Evolutionary conservation across 2,888 invertebrate genomes (phyloP).

Genomic region (Lagria hirta): DNA sequence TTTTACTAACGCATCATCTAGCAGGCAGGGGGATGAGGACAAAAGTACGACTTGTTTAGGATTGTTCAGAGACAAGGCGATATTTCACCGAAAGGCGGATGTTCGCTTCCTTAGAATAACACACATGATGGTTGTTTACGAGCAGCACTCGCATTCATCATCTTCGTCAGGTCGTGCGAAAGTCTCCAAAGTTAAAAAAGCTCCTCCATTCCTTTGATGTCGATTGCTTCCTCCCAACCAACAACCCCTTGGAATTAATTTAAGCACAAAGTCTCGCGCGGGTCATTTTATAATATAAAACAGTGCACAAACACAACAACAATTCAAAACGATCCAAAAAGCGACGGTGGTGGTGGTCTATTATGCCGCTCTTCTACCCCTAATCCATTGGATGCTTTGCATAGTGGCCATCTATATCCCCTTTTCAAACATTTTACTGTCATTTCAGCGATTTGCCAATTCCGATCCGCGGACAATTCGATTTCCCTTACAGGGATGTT

Average conservation of each 20-base stretch:
- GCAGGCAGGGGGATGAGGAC: slow-evolving; percentile 48
- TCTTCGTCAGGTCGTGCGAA: slow-evolving; percentile 47
- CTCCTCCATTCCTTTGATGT: neutral
- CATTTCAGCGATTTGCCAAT: slow-evolving; percentile 46
- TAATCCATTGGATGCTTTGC: slow-evolving; percentile 43
- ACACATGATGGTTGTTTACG: slow-evolving; percentile 52
- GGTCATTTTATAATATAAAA: slow-evolving; percentile 41
- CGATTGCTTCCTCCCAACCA: slow-evolving; percentile 1
- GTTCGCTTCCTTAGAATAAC: slow-evolving; percentile 55
- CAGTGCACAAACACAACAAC: slow-evolving; percentile 42
- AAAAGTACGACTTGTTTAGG: slow-evolving; percentile 53
- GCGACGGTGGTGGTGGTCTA: too few relatives aligned
- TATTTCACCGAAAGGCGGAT: slow-evolving; percentile 55
- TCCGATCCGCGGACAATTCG: slow-evolving; percentile 46
- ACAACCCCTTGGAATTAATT: slow-evolving; percentile 9
- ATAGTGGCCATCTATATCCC: slow-evolving; percentile 42
- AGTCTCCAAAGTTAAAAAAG: too few relatives aligned
- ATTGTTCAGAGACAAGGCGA: slow-evolving; percentile 53
- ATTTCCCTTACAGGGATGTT: slow-evolving; percentile 37
- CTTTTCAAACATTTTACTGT: slow-evolving; percentile 46
- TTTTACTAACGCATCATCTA: slow-evolving; percentile 53
- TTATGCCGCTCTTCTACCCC: slow-evolving; percentile 35
- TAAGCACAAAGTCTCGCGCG: too few relatives aligned
- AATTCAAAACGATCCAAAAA: slow-evolving; percentile 21
- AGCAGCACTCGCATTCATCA: slow-evolving; percentile 46